Conservation (phyloP, 2,113 vertebrate genomes). For the Xiphophorus couchianus region DNA sequence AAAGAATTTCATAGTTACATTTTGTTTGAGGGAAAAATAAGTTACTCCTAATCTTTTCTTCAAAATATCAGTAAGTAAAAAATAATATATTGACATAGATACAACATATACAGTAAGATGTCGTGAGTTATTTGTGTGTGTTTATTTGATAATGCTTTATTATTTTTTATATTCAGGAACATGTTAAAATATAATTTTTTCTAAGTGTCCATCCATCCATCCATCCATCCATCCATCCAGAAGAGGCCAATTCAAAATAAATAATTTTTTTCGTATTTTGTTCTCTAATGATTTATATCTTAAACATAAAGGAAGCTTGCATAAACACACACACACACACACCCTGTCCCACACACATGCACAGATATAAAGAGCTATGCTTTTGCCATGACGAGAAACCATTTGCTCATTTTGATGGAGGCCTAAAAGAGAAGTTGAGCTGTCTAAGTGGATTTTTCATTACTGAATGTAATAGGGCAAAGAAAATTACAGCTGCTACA, state of each 20-base stretch:
- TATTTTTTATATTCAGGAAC: too few relatives aligned
- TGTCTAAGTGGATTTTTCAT: conserved; percentile 90
- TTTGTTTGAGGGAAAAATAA: too few relatives aligned
- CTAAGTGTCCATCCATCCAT: neutral
- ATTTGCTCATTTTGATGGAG: conserved; percentile 88
- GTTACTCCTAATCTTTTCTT: too few relatives aligned
- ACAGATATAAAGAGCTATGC: conserved; percentile 65
- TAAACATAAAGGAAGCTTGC: conserved; percentile 76
- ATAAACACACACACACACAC: conserved; percentile 49
- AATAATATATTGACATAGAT: too few relatives aligned
- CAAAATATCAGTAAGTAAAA: too few relatives aligned
- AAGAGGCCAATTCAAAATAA: neutral
- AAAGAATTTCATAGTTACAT: neutral
- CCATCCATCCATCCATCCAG: conserved; percentile 39
- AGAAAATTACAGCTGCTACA: conserved; percentile 85
- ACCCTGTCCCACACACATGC: conserved; percentile 73
- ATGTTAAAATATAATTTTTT: too few relatives aligned
- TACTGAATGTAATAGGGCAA: conserved; percentile 86
- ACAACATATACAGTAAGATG: too few relatives aligned
- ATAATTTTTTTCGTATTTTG: conserved; percentile 72
- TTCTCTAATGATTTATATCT: conserved; percentile 87
- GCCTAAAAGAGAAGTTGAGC: conserved; percentile 82
- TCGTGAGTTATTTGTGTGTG: too few relatives aligned
- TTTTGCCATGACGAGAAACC: conserved; percentile 70
- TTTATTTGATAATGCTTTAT: too few relatives aligned